phyloP scores from a whole-genome alignment of 2,797 vertebrate species.

The Momotus momota region DNA sequence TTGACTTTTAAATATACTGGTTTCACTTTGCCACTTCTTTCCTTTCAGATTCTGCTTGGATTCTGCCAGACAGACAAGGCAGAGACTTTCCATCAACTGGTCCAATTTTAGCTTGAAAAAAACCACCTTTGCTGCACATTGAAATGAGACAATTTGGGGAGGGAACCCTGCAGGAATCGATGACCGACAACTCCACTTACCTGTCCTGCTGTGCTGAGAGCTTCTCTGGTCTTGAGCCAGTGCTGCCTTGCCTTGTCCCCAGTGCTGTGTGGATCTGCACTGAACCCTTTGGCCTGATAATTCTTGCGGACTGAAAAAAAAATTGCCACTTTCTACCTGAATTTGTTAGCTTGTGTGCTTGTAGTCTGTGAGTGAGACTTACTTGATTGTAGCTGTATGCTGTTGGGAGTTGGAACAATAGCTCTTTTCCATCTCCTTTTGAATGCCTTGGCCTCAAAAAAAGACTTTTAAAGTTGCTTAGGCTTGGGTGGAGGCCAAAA shows the following conservation, averaged over 20 bases:
- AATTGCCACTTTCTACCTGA: conserved; percentile 86
- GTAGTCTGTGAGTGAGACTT: conserved; percentile 89
- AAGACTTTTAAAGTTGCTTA: conserved; percentile 82
- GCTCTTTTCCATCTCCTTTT: conserved; percentile 71
- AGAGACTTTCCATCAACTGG: conserved; percentile 99
- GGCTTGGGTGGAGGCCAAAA: conserved; percentile 84
- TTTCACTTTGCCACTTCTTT: not conserved
- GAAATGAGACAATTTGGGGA: conserved; percentile 73
- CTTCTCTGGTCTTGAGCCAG: conserved; percentile 81
- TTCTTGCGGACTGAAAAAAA: conserved; percentile 81
- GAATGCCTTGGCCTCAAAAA: conserved; percentile 78
- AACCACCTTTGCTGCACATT: conserved; percentile 95
- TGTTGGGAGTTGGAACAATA: conserved; percentile 70
- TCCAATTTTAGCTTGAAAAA: conserved; percentile 99
- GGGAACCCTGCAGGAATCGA: conserved; percentile 81
- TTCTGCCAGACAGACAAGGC: conserved; percentile 95
- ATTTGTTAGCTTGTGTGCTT: conserved; percentile 90
- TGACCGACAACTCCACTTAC: conserved; percentile 77
- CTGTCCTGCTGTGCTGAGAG: conserved; percentile 87
- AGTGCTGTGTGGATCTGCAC: conserved; percentile 84
- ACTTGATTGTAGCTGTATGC: conserved; percentile 79
- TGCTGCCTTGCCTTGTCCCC: conserved; percentile 90
- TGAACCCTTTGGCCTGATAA: conserved; percentile 82
- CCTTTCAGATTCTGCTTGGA: conserved; percentile 94
- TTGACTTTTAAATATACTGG: not conserved